Percentiles rank a stretch among this genome's conserved stretches.
These are phyloP conservation scores for Selenia dentaria DNA, from an alignment of 2,888 invertebrate genomes.

Conservation along the genomic window DNA sequence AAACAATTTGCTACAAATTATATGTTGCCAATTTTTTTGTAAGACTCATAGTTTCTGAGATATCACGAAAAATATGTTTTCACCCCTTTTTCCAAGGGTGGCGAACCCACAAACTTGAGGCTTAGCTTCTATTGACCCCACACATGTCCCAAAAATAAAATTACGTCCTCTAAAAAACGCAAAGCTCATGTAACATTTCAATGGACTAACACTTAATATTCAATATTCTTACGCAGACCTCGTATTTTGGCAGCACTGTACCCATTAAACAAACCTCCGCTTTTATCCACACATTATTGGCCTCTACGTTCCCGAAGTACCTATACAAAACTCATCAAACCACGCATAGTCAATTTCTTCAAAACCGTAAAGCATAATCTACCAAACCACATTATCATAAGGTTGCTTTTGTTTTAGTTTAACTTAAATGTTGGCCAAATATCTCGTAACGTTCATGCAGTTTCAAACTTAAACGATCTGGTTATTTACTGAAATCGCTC, in stretches of 20 bases:
- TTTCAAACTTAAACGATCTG: constrained; percentile 8
- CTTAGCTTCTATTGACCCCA: too few relatives aligned
- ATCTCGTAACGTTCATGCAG: not conserved
- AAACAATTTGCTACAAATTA: too few relatives aligned
- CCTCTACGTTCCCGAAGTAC: not conserved
- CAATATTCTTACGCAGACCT: not conserved
- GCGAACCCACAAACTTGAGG: too few relatives aligned
- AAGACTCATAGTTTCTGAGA: too few relatives aligned
- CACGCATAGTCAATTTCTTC: not conserved
- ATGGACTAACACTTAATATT: not conserved
- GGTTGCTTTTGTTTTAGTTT: not conserved
- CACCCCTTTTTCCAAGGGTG: too few relatives aligned
- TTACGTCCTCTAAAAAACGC: too few relatives aligned
- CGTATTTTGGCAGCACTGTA: constrained; percentile 1
- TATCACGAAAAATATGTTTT: too few relatives aligned
- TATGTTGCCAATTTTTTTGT: too few relatives aligned
- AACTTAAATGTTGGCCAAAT: not conserved
- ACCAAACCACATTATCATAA: not conserved
- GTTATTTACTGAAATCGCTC: constrained; percentile 4
- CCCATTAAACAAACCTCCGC: constrained; percentile 1
- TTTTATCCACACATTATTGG: not conserved
- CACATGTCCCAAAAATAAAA: too few relatives aligned
- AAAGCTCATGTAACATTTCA: too few relatives aligned
- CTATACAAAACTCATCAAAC: not conserved
- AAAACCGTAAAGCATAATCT: not conserved